A percentile compares a stretch with the other conserved stretches of the same genome.
These are phyloP conservation scores for Halcyon malimbica DNA, from an alignment of 2,113 vertebrate genomes.

Conservation along the genomic window DNA sequence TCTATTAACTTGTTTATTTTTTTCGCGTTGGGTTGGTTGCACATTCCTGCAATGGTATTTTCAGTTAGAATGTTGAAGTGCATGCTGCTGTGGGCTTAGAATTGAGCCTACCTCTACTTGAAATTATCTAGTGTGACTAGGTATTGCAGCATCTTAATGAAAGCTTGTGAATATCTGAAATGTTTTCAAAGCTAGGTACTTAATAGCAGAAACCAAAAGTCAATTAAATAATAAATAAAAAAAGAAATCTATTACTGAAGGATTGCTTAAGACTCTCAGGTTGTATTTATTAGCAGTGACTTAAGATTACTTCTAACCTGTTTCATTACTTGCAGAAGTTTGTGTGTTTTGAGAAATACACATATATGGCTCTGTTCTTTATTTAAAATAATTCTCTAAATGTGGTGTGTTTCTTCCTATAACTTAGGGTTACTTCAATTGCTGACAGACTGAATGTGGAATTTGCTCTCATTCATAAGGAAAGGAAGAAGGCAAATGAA, in stretches of 20 bases:
- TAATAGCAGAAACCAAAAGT: background rate
- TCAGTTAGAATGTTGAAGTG: background rate
- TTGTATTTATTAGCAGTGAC: background rate
- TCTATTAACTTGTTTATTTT: background rate
- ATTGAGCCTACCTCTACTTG: background rate
- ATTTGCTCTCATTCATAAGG: conserved; percentile 96
- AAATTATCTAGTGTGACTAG: background rate
- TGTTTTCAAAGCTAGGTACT: background rate
- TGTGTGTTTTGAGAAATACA: background rate
- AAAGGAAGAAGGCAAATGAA: conserved; percentile 94
- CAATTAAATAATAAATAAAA: background rate
- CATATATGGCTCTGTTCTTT: background rate
- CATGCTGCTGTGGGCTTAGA: background rate
- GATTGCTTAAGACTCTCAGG: background rate
- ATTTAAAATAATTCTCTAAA: background rate
- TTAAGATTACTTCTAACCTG: background rate
- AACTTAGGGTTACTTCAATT: conserved; percentile 90
- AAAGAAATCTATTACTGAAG: background rate
- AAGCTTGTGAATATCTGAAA: background rate
- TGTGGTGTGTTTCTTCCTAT: background rate
- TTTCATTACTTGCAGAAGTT: background rate
- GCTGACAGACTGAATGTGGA: conserved; percentile 94
- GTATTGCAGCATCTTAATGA: background rate
- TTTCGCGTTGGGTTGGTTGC: background rate
- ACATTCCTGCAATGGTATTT: background rate